Percentiles rank a stretch among this genome's conserved stretches.
These are phyloP conservation scores for Danio jaintianensis DNA, from an alignment of 2,797 vertebrate genomes.

Conservation along the genomic window DNA sequence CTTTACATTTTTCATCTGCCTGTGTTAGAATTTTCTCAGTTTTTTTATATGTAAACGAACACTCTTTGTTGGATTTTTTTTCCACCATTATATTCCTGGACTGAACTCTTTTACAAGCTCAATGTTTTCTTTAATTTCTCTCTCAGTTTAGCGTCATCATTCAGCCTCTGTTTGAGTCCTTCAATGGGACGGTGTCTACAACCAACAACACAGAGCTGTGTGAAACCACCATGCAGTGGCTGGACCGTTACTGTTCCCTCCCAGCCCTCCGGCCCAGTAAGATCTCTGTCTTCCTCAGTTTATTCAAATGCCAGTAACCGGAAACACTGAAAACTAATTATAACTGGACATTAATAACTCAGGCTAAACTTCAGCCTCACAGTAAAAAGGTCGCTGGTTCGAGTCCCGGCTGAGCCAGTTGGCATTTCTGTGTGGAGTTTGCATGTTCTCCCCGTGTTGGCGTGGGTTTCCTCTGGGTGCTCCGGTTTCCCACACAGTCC, in stretches of 20 bases:
- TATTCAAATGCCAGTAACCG: not conserved
- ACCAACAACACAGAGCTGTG: constrained; percentile 86
- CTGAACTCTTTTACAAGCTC: not conserved
- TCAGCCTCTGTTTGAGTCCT: constrained; percentile 95
- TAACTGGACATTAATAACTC: too few relatives aligned
- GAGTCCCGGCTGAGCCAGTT: too few relatives aligned
- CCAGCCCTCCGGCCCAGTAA: constrained; percentile 92
- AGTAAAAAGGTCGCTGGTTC: too few relatives aligned
- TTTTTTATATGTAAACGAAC: too few relatives aligned
- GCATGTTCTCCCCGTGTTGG: too few relatives aligned
- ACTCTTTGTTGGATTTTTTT: not conserved
- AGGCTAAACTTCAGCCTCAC: too few relatives aligned
- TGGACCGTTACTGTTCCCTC: constrained; percentile 91
- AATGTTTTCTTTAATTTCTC: constrained; percentile 41
- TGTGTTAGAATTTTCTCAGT: not conserved
- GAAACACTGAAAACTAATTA: not conserved
- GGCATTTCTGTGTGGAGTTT: too few relatives aligned
- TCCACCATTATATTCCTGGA: not conserved
- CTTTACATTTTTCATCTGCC: not conserved
- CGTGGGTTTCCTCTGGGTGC: too few relatives aligned
- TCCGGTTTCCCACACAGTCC: too few relatives aligned
- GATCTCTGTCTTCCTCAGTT: constrained; percentile 63
- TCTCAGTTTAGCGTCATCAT: constrained; percentile 94
- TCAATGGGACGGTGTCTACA: constrained; percentile 90
- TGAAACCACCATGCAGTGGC: constrained; percentile 88